Base-by-base conservation (phyloP, 2,888 invertebrate genomes). In the Myopa testacea region DNA sequence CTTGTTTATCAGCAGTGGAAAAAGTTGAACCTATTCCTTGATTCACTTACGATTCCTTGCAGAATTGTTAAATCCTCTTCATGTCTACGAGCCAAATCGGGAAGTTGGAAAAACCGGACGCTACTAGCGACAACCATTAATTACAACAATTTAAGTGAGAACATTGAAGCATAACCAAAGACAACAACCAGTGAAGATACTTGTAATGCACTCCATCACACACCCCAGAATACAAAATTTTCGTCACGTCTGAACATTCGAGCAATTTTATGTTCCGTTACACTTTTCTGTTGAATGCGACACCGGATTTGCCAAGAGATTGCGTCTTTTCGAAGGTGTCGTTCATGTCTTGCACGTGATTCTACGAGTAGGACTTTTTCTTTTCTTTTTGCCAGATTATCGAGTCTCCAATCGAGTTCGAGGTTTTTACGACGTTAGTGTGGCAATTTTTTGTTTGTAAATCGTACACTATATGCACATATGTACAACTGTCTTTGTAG, bases 141-240 rank as follows among this genome's bases (percentile, higher is more conserved):
- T 68, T 68, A 45, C n/a, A 68, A 38, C 68, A 45, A 68, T 16
- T 38, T 10, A 68, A 40, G 68, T 38, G 68, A 45, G 38, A 68
- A 68, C 34, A 12, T 45, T 2, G 19, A 16, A 68, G 38, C 12
- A 45, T 14, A 34, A 14, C 37, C 67, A 19, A 19, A 58, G 26
- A 62, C 2, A 45, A 45, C 45, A 68, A 45, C 68, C 6, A 19
- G n/a, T 12, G 10, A 5, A 40, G 19, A n/a, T 26, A 34, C 45
- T 45, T 45, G 10, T 45, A 45, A 45, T 26, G 26, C 26, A 26
- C 26, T 26, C 26, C 26, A 26, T 26, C 6, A 45, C 7, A 45
- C 1, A 45, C 45, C 45, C 6, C 10, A 8, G 52, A 69, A 69
- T 34, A n/a, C 65, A 38, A 34, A 38, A 65, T 34, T 37, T 65